phyloP scores from a whole-genome alignment of 2,113 vertebrate genomes.

The Chaetodon trifascialis region DNA sequence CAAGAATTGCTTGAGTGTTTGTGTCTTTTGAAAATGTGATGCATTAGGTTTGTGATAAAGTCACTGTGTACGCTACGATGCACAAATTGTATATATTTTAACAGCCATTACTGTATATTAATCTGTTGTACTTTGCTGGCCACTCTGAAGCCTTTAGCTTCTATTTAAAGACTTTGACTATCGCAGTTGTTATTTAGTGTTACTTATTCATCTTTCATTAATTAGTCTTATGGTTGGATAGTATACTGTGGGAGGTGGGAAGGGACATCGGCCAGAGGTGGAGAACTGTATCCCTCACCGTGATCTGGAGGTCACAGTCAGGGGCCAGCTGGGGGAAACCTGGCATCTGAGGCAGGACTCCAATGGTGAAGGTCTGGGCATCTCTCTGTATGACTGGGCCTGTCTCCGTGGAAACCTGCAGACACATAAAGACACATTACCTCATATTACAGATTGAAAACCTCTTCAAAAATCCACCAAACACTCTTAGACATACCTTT shows the following conservation, averaged over 20 bases:
- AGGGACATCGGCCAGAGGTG: neutral
- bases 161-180: neutral
- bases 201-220: neutral
- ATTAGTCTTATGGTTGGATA: neutral
- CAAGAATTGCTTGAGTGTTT: neutral
- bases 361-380: slow-evolving; percentile 89
- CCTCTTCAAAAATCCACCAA: neutral
- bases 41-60: neutral
- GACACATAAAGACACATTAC: neutral
- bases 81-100: neutral
- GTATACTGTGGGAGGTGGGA: neutral
- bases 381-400: slow-evolving; percentile 77
- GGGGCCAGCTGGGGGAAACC: slow-evolving; percentile 86
- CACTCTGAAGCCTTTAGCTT: neutral
- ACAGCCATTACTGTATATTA: no score
- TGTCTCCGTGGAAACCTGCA: slow-evolving; percentile 88
- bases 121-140: neutral
- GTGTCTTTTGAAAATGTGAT: neutral
- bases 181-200: neutral
- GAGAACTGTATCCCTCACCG: slow-evolving; percentile 82
- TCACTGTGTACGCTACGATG: neutral
- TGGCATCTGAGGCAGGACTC: slow-evolving; percentile 88
- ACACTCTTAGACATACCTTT: neutral
- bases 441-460: neutral
- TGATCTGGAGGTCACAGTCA: slow-evolving; percentile 91